These are phyloP conservation scores for Centropyge bicolor DNA, from an alignment of 2,797 vertebrate genomes.

Conservation along the genomic window DNA sequence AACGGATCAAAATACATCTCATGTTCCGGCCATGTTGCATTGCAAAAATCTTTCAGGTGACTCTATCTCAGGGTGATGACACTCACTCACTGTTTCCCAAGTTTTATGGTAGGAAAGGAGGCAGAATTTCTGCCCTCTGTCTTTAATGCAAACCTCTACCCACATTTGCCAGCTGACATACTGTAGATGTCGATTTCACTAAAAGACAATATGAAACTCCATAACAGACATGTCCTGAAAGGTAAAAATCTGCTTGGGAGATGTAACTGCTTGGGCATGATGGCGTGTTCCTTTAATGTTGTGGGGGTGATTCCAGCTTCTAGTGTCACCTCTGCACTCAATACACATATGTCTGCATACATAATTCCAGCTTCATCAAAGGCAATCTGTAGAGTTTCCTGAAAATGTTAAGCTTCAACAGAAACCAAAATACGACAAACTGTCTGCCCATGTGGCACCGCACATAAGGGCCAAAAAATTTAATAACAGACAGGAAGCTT, in stretches of 20 bases:
- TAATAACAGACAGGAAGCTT: conserved; percentile 51
- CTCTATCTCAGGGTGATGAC: background rate
- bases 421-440: conserved; percentile 35
- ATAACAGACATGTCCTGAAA: background rate
- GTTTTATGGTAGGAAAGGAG: conserved; percentile 5
- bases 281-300: background rate
- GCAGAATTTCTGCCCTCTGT: background rate
- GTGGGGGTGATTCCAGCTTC: background rate
- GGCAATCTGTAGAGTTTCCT: conserved; percentile 24
- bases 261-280: background rate
- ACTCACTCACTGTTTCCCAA: background rate
- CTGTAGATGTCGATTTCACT: background rate
- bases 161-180: background rate
- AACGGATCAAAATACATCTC: conserved; percentile 13
- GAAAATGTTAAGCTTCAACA: conserved; percentile 24
- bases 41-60: background rate
- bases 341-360: background rate
- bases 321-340: background rate
- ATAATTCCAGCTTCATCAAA: conserved; percentile 27
- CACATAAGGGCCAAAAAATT: conserved; percentile 25
- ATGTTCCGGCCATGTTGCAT: conserved; percentile 4
- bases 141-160: conserved; percentile 2
- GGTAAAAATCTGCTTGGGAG: background rate
- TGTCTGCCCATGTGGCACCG: conserved; percentile 4
- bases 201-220: background rate